These are phyloP conservation scores for Folsomia candida DNA, from an alignment of 2,888 invertebrate genomes.

Conservation along the genomic window DNA sequence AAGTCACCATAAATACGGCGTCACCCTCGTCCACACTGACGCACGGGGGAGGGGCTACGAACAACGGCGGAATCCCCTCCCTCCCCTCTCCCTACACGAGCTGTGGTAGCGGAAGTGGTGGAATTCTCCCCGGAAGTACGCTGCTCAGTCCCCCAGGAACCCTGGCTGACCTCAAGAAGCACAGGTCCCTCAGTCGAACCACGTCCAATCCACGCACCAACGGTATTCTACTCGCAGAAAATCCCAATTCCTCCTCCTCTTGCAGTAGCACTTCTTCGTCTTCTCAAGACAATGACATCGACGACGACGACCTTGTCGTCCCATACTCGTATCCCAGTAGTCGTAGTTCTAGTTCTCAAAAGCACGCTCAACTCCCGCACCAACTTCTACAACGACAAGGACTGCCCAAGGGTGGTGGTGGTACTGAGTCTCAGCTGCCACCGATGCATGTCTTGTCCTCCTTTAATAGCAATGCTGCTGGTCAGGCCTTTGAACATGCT, in stretches of 20 bases:
- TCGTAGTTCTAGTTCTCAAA: not conserved
- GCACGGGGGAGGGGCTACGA: slow-evolving; percentile 27
- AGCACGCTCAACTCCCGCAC: not conserved
- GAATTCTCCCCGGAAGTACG: slow-evolving; percentile 30
- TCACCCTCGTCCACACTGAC: slow-evolving; percentile 34
- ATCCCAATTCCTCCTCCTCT: slow-evolving; percentile 22
- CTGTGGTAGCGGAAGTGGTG: not conserved
- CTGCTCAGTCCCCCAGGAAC: slow-evolving; percentile 60
- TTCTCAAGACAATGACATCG: slow-evolving; percentile 2
- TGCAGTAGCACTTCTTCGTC: not conserved
- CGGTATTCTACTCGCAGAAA: slow-evolving; percentile 32
- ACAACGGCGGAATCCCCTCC: slow-evolving; percentile 13
- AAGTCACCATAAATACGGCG: slow-evolving; percentile 70
- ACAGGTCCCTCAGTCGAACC: slow-evolving; percentile 63
- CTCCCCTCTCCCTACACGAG: slow-evolving; percentile 2
- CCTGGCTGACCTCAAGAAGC: slow-evolving; percentile 88
- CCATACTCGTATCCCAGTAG: slow-evolving; percentile 1
- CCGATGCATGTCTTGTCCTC: slow-evolving; percentile 19
- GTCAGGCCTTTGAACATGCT: not conserved
- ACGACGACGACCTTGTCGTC: not conserved
- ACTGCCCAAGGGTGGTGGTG: not conserved
- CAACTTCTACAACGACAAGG: not conserved
- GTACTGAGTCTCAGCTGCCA: slow-evolving; percentile 1
- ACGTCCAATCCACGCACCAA: slow-evolving; percentile 40
- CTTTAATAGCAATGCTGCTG: not conserved